These are phyloP conservation scores for Lasioglossum baleicum DNA, from an alignment of 1,140 invertebrate species.

Conservation along the genomic window DNA sequence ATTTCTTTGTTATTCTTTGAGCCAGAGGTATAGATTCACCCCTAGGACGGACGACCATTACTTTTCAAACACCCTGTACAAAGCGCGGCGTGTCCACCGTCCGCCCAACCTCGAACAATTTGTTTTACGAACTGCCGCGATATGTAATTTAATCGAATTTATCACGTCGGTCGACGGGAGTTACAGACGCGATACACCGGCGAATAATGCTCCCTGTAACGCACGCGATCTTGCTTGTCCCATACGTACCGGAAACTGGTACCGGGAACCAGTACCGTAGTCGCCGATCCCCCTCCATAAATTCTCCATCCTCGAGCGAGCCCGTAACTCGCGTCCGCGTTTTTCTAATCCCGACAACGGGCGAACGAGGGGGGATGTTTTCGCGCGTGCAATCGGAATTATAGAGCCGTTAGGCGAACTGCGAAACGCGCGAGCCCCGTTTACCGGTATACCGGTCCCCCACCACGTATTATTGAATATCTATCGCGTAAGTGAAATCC, in stretches of 20 bases:
- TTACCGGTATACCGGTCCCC: not conserved
- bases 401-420: not conserved
- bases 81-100: not conserved
- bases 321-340: not conserved
- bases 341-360: not conserved
- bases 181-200: conserved; percentile 14
- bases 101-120: not conserved
- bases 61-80: too few relatives aligned
- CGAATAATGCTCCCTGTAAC: conserved; percentile 9
- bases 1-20: too few relatives aligned
- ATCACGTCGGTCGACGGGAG: conserved; percentile 1
- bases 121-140: conserved; percentile 11
- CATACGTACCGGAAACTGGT: conserved; percentile 1
- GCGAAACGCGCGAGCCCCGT: not conserved
- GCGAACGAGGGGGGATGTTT: not conserved
- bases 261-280: not conserved
- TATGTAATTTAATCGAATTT: conserved; percentile 20
- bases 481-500: conserved; percentile 2
- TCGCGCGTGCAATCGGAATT: conserved; percentile 1
- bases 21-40: too few relatives aligned
- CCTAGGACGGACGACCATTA: too few relatives aligned
- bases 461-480: not conserved
- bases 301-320: not conserved
- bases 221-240: conserved; percentile 21
- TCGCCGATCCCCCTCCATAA: not conserved